Evolutionary conservation across 2,113 vertebrate genomes (phyloP), one percentile per base, ranked within the genome.

Genomic region (Neodon shergylaensis): DNA sequence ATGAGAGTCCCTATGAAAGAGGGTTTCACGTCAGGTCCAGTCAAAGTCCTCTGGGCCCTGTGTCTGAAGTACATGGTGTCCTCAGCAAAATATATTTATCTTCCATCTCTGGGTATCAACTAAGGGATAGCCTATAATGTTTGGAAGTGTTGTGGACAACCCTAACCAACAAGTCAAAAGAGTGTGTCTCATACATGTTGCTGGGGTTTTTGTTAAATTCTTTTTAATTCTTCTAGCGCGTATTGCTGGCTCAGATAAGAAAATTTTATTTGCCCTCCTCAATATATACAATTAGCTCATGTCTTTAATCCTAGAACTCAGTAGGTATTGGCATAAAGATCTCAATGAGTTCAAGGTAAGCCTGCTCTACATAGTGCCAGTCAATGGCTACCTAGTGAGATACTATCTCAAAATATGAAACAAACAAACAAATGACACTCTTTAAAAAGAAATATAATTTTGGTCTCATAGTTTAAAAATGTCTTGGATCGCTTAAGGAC

Each of bases 401-500:
- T 42, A 2, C 36, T 63, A 42, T 76, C 24, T 83, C 54, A 61
- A 28, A 58, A 61, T n/a, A n/a, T n/a, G 17, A 54, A 79, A 36
- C 47, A 79, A 81, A 79, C 49, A 81, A n/a, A 81, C 4, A 54
- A n/a, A 81, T n/a, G 19, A 36, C 19, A 81, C 1, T 58, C 9
- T n/a, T n/a, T 54, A 24, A 81, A 54, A 81, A 13, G 17, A 54
- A 78, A 78, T 31, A 54, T 36, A 54, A 36, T 79, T 33, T 33
- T 79, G 9, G 4, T 79, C 17, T 54, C 49, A 54, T 54, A 54
- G 49, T 81, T 42, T 36, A 39, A 90, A 79, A 21, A 14, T 26
- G 21, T 14, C 92, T 95, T 91, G 33, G 36, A 7, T 90, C 14
- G 63, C 92, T 65, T 78, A 96, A 94, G 17, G 31, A n/a, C 12